Percentiles rank a stretch among this genome's conserved stretches.
These are phyloP conservation scores for Manduca sexta DNA, from an alignment of 1,140 invertebrate genomes.

Conservation along the genomic window DNA sequence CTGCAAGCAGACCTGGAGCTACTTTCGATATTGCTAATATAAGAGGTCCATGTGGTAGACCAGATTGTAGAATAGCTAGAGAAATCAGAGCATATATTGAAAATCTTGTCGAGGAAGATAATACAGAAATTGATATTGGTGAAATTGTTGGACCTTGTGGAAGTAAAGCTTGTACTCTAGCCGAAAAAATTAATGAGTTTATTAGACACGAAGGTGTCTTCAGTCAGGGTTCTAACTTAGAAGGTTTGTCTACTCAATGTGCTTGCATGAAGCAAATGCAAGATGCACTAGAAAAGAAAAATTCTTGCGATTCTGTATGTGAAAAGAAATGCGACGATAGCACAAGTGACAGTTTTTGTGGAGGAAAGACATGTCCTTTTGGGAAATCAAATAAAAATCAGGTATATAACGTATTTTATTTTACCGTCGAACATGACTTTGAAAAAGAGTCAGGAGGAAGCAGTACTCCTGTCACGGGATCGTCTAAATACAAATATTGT, in stretches of 20 bases:
- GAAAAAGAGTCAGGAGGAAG: conserved; percentile 22
- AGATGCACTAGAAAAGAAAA: conserved; percentile 36
- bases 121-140: conserved; percentile 45
- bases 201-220: conserved; percentile 51
- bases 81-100: conserved; percentile 57
- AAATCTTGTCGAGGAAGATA: conserved; percentile 57
- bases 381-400: conserved; percentile 15
- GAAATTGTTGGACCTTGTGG: conserved; percentile 61
- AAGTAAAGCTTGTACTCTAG: conserved; percentile 54
- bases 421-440: conserved; percentile 50
- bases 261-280: conserved; percentile 55
- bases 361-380: conserved; percentile 41
- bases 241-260: conserved; percentile 55
- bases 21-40: conserved; percentile 61
- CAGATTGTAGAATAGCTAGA: conserved; percentile 60
- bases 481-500: conserved; percentile 43
- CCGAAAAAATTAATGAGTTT: conserved; percentile 54
- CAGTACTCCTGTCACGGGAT: conserved; percentile 18
- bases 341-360: conserved; percentile 36
- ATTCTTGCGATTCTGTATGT: conserved; percentile 33
- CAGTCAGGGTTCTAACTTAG: conserved; percentile 26
- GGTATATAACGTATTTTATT: conserved; percentile 58
- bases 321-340: conserved; percentile 38
- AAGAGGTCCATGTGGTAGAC: conserved; percentile 57
- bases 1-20: conserved; percentile 17